Conservation (phyloP, 2,888 invertebrate species). For the Cosmorhoe ocellata region DNA sequence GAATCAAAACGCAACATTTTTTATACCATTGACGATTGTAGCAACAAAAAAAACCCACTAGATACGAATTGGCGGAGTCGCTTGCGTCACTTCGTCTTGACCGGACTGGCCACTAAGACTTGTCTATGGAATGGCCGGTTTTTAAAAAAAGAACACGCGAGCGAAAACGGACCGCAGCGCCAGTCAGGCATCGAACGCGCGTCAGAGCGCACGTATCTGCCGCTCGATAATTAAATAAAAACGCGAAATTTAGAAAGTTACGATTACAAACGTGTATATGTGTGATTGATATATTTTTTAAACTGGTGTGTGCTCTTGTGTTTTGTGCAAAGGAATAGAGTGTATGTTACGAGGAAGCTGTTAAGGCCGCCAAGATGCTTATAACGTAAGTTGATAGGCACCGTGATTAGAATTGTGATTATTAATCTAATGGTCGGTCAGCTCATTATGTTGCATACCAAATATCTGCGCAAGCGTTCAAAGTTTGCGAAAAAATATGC, state of each 20-base stretch:
- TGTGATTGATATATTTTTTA: conserved; percentile 41
- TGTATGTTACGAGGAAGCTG: conserved; percentile 68
- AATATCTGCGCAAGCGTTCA: conserved; percentile 14
- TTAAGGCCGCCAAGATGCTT: conserved; percentile 64
- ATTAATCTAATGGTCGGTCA: conserved; percentile 36
- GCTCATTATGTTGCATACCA: conserved; percentile 22
- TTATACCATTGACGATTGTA: conserved; percentile 43
- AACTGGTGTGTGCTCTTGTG: conserved; percentile 57
- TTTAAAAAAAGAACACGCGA: conserved; percentile 48
- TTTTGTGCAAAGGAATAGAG: conserved; percentile 61
- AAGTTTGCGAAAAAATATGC: conserved; percentile 21
- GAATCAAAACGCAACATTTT: neutral
- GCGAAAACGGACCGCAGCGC: conserved; percentile 50
- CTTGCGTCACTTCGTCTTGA: conserved; percentile 72
- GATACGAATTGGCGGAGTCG: conserved; percentile 64
- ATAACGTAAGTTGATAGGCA: conserved; percentile 68
- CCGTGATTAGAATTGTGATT: conserved; percentile 50
- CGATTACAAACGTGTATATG: conserved; percentile 49
- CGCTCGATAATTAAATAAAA: conserved; percentile 46
- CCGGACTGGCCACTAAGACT: conserved; percentile 55
- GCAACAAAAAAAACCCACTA: conserved; percentile 60
- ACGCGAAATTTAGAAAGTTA: conserved; percentile 69
- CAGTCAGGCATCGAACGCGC: conserved; percentile 56
- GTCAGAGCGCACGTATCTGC: conserved; percentile 49
- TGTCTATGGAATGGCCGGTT: conserved; percentile 44